A percentile compares a stretch with the other conserved stretches of the same genome.
phyloP scores from a whole-genome alignment of 2,113 vertebrate genomes.

The Zosterops lateralis region DNA sequence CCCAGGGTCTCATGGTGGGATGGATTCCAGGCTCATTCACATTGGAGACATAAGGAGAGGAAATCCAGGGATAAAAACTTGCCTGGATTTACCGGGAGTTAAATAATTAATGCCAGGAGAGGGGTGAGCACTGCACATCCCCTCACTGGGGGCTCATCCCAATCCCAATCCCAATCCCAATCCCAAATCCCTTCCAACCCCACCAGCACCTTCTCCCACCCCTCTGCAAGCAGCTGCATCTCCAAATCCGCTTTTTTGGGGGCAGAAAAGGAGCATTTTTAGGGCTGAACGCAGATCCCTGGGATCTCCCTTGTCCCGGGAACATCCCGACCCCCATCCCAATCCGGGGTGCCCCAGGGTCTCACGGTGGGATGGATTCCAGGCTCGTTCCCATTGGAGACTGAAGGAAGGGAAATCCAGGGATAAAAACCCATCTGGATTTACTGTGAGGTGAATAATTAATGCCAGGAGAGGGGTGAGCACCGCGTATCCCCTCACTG shows the following conservation, averaged over 20 bases:
- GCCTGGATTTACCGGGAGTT: neutral
- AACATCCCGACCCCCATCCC: too few relatives aligned
- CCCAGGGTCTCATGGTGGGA: rapidly evolving
- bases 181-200: neutral
- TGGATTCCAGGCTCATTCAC: neutral
- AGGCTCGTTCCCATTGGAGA: rapidly evolving
- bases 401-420: neutral
- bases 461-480: rapidly evolving
- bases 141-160: rapidly evolving
- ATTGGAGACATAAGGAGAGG: rapidly evolving
- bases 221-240: too few relatives aligned
- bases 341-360: rapidly evolving
- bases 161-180: neutral
- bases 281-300: too few relatives aligned
- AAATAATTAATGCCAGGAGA: neutral
- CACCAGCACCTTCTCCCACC: neutral
- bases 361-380: rapidly evolving
- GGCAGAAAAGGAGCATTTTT: too few relatives aligned
- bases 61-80: neutral
- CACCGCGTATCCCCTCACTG: rapidly evolving
- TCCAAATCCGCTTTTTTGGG: too few relatives aligned
- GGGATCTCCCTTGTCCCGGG: too few relatives aligned
- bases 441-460: neutral
- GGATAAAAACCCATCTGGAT: neutral
- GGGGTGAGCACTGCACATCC: rapidly evolving